Conservation (phyloP, 2,113 vertebrate genomes). For the Phaethon lepturus region DNA sequence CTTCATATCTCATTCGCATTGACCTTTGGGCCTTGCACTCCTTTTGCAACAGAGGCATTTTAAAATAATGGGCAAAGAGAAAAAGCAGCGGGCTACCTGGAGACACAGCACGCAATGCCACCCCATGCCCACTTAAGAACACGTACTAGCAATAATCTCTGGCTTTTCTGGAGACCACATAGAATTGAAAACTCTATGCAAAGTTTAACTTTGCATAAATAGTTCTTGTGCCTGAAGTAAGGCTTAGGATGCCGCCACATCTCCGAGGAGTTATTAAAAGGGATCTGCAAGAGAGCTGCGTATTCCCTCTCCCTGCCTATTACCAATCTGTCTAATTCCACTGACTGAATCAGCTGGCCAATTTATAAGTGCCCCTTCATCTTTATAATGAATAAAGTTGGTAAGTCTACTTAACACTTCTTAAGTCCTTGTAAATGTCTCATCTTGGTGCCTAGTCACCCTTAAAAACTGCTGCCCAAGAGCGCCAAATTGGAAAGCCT, state of each 20-base stretch:
- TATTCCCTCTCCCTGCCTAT: neutral
- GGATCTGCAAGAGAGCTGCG: neutral
- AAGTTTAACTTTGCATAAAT: neutral
- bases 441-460: neutral
- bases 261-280: neutral
- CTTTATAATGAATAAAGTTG: neutral
- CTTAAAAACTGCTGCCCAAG: neutral
- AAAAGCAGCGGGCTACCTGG: neutral
- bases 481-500: neutral
- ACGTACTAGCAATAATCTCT: rapidly evolving
- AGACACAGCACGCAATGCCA: neutral
- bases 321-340: neutral
- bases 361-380: neutral
- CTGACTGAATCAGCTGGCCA: neutral
- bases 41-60: neutral
- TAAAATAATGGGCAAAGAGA: neutral
- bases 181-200: neutral
- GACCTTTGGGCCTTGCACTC: neutral
- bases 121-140: neutral
- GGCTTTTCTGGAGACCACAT: neutral
- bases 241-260: neutral
- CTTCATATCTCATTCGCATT: neutral
- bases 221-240: neutral
- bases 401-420: neutral
- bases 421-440: neutral